phyloP scores from a whole-genome alignment of 1,140 invertebrate genomes.

The Macrotrachela quadricornifera region DNA sequence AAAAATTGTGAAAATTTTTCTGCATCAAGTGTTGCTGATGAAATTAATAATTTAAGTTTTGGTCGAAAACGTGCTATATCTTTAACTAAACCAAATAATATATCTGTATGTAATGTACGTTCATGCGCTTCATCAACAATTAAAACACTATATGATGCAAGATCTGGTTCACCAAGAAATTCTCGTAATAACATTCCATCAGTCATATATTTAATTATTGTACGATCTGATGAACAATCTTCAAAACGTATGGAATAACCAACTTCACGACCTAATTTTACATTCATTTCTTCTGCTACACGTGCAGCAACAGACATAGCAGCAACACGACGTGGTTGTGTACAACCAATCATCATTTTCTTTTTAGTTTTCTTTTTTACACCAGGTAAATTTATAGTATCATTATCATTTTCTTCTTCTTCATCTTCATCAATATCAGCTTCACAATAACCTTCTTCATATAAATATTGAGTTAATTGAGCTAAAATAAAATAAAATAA shows the following conservation, averaged over 20 bases:
- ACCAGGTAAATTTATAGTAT: not conserved
- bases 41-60: slow-evolving; percentile 85
- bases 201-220: slow-evolving; percentile 93
- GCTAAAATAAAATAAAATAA: too few species aligned
- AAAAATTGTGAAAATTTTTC: slow-evolving; percentile 96
- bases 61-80: slow-evolving; percentile 81
- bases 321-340: slow-evolving; percentile 53
- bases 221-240: slow-evolving; percentile 50
- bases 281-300: slow-evolving; percentile 47
- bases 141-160: slow-evolving; percentile 80
- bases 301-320: slow-evolving; percentile 54
- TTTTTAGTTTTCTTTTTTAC: slow-evolving; percentile 44
- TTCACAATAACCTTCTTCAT: slow-evolving; percentile 45
- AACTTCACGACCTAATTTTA: slow-evolving; percentile 45
- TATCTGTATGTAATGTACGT: slow-evolving; percentile 86
- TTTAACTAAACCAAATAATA: slow-evolving; percentile 91
- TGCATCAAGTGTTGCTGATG: slow-evolving; percentile 88
- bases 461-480: slow-evolving; percentile 88
- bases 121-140: slow-evolving; percentile 99
- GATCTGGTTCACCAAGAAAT: slow-evolving; percentile 85
- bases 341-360: slow-evolving; percentile 45
- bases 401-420: too few species aligned
- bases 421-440: too few species aligned
- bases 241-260: slow-evolving; percentile 58
- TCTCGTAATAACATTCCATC: slow-evolving; percentile 92